Evolutionary conservation across 2,888 invertebrate genomes (phyloP).

Genomic region (Parthenolecanium corni): DNA sequence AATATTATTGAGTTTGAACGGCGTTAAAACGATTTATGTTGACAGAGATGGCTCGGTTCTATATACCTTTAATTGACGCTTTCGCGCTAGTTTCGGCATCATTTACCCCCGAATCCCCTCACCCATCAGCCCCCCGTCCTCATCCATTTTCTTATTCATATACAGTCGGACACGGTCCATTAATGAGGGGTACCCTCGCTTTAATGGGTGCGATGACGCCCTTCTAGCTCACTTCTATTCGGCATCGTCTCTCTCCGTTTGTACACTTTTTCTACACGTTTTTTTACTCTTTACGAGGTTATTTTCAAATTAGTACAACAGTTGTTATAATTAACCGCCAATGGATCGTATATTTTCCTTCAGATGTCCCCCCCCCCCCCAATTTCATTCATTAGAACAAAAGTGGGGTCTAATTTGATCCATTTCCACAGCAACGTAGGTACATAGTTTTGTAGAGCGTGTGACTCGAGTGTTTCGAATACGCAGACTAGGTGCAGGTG

Average conservation of each 20-base stretch:
- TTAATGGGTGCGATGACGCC: too few species aligned
- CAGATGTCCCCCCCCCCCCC: too few species aligned
- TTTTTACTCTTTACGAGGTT: background rate
- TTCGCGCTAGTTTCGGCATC: constrained; percentile 4
- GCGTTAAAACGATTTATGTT: constrained; percentile 13
- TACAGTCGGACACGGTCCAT: background rate
- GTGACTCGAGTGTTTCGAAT: too few species aligned
- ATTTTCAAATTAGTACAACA: constrained; percentile 1
- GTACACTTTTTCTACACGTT: too few species aligned
- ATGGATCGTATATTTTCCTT: background rate
- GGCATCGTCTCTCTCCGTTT: too few species aligned
- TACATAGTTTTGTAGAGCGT: too few species aligned
- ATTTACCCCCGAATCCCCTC: background rate
- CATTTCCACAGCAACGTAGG: too few species aligned
- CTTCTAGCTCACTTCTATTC: too few species aligned
- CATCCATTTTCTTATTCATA: background rate
- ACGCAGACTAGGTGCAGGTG: too few species aligned
- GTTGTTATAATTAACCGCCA: background rate
- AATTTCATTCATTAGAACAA: too few species aligned
- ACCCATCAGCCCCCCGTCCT: background rate
- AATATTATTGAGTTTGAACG: background rate
- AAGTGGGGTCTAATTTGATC: too few species aligned
- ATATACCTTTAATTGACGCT: constrained; percentile 6
- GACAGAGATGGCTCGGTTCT: background rate
- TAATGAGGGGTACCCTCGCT: too few species aligned